Evolutionary conservation across 2,888 invertebrate genomes (phyloP).

Genomic region (Xanthia togata): DNA sequence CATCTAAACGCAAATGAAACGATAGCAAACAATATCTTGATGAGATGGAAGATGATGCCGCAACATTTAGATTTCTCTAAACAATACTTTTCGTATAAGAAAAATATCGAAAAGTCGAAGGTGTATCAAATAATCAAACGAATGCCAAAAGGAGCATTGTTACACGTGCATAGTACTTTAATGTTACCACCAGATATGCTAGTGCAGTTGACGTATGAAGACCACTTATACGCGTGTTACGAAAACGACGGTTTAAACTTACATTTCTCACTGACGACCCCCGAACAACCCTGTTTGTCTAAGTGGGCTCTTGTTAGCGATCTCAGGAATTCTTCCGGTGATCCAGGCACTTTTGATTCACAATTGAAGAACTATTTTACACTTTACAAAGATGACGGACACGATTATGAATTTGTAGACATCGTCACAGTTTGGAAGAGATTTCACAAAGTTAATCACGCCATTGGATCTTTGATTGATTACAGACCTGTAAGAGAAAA

Average conservation of each 20-base stretch:
- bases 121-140: conserved; percentile 92
- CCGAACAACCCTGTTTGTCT: conserved; percentile 76
- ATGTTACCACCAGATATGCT: conserved; percentile 91
- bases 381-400: conserved; percentile 85
- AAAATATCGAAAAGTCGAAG: conserved; percentile 90
- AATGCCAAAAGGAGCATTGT: conserved; percentile 94
- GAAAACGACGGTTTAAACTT: conserved; percentile 75
- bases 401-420: conserved; percentile 78
- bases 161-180: conserved; percentile 93
- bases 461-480: conserved; percentile 88
- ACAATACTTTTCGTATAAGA: conserved; percentile 92
- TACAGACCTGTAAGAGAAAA: conserved; percentile 92
- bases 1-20: conserved; percentile 85
- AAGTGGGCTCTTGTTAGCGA: conserved; percentile 88
- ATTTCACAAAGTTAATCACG: conserved; percentile 88
- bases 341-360: conserved; percentile 86
- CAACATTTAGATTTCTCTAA: conserved; percentile 91
- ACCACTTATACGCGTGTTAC: conserved; percentile 91
- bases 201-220: conserved; percentile 91
- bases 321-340: conserved; percentile 82
- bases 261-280: conserved; percentile 77
- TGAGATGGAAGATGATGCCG: conserved; percentile 88
- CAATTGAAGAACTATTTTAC: conserved; percentile 89
- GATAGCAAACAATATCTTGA: conserved; percentile 89
- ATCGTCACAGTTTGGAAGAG: conserved; percentile 91